Evolutionary conservation across 2,113 vertebrate species (phyloP).

Genomic region (Amphilophus citrinellus): DNA sequence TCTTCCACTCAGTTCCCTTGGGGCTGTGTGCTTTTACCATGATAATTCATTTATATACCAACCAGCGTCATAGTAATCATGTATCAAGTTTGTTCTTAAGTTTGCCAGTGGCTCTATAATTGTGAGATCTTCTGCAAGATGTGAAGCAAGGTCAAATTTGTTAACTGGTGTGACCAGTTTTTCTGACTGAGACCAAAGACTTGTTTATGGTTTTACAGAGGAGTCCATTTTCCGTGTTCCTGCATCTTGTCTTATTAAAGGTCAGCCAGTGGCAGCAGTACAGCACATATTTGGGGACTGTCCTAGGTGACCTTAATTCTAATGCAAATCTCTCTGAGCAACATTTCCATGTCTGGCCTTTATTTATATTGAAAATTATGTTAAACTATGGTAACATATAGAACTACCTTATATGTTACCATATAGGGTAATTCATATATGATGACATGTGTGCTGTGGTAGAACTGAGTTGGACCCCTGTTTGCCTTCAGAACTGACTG

Average conservation of each 20-base stretch:
- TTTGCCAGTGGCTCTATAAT: constrained; percentile 9
- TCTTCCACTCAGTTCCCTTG: not conserved
- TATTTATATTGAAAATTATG: not conserved
- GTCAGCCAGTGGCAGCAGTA: not conserved
- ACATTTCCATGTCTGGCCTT: not conserved
- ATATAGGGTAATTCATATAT: no score
- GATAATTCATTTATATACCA: not conserved
- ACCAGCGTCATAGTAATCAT: not conserved
- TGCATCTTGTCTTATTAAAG: not conserved
- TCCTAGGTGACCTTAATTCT: not conserved
- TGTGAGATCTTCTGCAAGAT: not conserved
- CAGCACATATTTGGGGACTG: not conserved
- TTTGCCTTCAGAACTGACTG: not conserved
- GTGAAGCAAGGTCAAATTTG: not conserved
- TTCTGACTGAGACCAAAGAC: not conserved
- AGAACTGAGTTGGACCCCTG: not conserved
- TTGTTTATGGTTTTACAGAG: not conserved
- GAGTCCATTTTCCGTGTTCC: not conserved
- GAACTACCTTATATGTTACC: no score
- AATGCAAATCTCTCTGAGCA: not conserved
- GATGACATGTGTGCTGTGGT: not conserved
- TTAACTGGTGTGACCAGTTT: not conserved
- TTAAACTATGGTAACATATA: not conserved
- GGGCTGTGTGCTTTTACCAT: not conserved
- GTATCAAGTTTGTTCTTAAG: not conserved